Base-by-base conservation (phyloP, 2,888 invertebrate species). In the Eristalis arbustorum region DNA sequence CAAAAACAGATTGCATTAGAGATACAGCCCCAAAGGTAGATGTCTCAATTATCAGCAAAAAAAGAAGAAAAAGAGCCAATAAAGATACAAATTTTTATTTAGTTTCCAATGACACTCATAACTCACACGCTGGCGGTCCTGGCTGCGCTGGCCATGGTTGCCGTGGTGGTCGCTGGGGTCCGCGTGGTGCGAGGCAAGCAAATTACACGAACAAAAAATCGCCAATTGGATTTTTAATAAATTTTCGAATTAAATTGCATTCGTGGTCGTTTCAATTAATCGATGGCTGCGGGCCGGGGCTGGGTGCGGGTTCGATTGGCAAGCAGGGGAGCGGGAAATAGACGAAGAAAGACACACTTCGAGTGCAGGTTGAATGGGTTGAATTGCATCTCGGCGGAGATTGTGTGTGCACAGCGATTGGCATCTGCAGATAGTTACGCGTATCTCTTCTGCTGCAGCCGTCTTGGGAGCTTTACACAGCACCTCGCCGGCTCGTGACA, bases 341-440 rank as follows among this genome's bases (percentile, higher is more conserved):
- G 59, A 84, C 31, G 31, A 75, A 61, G 72, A 84, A 75, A 81
- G 75, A 81, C 68, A 85, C 66, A 75, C 68, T 28, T 77, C 77
- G 82, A 13, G 37, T 37, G 37, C 37, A 37, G 37, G 37, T 37
- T 37, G 37, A 37, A 37, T 37, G 37, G 37, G 37, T 81, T 31
- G 31, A 68, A 81, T 49, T 77, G 66, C 76, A 84, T 84, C 76
- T 56, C 28, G 37, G 40, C n/a, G 18, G 64, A 61, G 67, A 76
- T 75, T 72, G 67, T 74, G 67, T 74, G 4, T 37, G 37, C 37
- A 37, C 37, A 37, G 63, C 74, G 87, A 87, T 87, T 77, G 83
- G 83, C 87, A 87, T 87, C 83, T 83, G 87, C 75, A 63, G 83
- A 87, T 87, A 87, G 87, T 87, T 82, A 87, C 85, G 78, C 77